Conservation (phyloP, 2,113 vertebrate species). For the Argyrosomus japonicus region DNA sequence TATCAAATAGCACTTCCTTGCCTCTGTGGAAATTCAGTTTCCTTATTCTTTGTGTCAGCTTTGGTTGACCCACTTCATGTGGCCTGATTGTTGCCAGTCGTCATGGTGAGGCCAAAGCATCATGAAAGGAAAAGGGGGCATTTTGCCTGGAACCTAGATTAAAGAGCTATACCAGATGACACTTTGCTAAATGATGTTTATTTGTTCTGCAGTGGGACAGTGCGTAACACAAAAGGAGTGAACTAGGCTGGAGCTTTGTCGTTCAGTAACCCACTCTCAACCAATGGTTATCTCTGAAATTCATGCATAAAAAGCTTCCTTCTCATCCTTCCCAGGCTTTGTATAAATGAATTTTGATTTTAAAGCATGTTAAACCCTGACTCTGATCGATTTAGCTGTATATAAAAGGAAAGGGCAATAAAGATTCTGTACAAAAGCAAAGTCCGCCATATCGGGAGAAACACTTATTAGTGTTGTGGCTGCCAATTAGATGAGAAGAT, state of each 20-base stretch:
- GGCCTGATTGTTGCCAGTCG: slow-evolving; percentile 57
- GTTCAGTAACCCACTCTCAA: background rate
- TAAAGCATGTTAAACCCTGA: background rate
- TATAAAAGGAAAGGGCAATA: background rate
- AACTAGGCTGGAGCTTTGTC: slow-evolving; percentile 22
- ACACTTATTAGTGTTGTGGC: background rate
- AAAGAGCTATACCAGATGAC: slow-evolving; percentile 33
- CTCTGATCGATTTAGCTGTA: background rate
- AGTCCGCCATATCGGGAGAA: background rate
- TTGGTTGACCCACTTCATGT: slow-evolving; percentile 69
- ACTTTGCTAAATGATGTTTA: slow-evolving; percentile 23
- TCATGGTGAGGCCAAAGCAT: slow-evolving; percentile 55
- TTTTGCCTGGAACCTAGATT: slow-evolving; percentile 27
- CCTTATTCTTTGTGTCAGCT: slow-evolving; percentile 30
- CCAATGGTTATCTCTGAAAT: slow-evolving; percentile 13
- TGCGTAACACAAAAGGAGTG: slow-evolving; percentile 31
- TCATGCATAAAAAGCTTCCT: background rate
- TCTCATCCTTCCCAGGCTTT: background rate
- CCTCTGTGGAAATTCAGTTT: slow-evolving; percentile 9
- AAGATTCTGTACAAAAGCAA: background rate
- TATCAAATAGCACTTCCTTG: background rate
- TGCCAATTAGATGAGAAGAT: background rate
- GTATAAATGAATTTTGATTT: background rate
- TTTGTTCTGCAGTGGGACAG: slow-evolving; percentile 25
- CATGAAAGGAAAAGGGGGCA: slow-evolving; percentile 34